These are phyloP conservation scores for Probosciger aterrimus DNA, from an alignment of 2,113 vertebrate species.

Conservation along the genomic window DNA sequence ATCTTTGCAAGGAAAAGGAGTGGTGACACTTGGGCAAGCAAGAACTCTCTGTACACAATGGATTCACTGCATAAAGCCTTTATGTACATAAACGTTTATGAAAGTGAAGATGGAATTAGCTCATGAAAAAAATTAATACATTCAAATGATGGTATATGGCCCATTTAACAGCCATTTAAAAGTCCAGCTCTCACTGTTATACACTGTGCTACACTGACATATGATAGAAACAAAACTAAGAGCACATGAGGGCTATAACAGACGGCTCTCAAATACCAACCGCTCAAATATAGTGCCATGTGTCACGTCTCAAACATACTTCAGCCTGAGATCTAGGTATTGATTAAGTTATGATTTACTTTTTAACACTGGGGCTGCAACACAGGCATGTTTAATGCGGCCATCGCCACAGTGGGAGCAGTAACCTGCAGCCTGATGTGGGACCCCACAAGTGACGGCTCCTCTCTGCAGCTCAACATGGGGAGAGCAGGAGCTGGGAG, in stretches of 20 bases:
- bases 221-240: neutral
- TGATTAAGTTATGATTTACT: neutral
- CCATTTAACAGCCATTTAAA: neutral
- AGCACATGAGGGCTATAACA: neutral
- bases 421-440: neutral
- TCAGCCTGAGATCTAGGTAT: neutral
- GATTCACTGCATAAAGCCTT: neutral
- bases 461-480: neutral
- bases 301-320: neutral
- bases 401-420: accelerated
- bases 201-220: neutral
- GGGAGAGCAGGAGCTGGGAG: neutral
- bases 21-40: neutral
- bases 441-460: neutral
- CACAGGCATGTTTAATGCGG: neutral
- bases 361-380: neutral
- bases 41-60: neutral
- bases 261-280: constrained; percentile 11
- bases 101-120: neutral
- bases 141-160: neutral
- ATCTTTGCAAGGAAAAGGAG: neutral
- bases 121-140: neutral
- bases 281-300: neutral
- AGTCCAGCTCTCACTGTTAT: neutral
- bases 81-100: neutral